Evolutionary conservation across 2,113 vertebrate species (phyloP), one percentile per base, ranked within the genome.

Genomic region (Albula glossodonta): DNA sequence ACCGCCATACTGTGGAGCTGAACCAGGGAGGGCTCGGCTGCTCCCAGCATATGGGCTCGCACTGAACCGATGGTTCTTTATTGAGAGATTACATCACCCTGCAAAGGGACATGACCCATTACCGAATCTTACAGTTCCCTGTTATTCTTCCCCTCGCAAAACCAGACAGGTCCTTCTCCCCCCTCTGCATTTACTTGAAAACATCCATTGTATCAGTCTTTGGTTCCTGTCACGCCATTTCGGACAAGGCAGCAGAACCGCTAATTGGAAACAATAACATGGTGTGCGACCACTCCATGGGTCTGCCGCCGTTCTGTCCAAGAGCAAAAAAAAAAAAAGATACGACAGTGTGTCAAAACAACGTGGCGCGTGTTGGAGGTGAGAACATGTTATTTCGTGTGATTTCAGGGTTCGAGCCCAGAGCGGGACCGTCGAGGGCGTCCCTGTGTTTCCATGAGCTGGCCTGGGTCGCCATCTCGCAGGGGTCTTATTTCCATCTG

Each of bases 11-110:
- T 12, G 66, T 53, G 52, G 10, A 57, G 41, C n/a, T 49, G 51
- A 9, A 19, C 25, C 86, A 82, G 25, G 83, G 74, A 80, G 25
- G 31, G 31, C 31, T 41, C 31, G 88, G 90, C 90, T 89, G 88
- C 83, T 86, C 83, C 25, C 79, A 85, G 78, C 87, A 86, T 90
- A 89, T 80, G 70, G 82, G 88, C 86, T 86, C 89, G 88, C 77
- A 78, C 57, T 49, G 25, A 85, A 89, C 87, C 83, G 50, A 57
- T 63, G 88, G 84, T 66, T 86, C 87, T 88, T 90, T 92, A 92
- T 88, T 92, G 90, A n/a, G 86, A 89, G 88, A 93, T 92, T 86
- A 90, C 91, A 80, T 93, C 93, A 93, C 78, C 87, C 90, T 86
- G 4, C 90, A 90, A 91, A 91, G 89, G 90, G 92, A 92, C 88